phyloP scores from a whole-genome alignment of 2,797 vertebrate genomes.

The Tokudaia tokunoshimensis region DNA sequence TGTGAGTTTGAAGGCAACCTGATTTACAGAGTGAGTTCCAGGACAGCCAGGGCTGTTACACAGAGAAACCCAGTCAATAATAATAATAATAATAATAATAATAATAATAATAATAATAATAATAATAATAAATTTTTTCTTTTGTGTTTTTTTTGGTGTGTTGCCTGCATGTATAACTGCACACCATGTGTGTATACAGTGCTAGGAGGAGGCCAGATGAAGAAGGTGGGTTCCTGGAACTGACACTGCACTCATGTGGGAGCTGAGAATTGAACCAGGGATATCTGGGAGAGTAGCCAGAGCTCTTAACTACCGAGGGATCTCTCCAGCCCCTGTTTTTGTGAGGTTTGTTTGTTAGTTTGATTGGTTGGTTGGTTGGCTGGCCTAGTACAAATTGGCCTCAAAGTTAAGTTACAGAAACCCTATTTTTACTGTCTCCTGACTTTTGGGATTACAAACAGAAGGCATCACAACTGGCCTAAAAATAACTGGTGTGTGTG shows the following conservation, averaged over 20 bases:
- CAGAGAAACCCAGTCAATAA: background rate
- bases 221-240: background rate
- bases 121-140: background rate
- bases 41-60: background rate
- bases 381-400: background rate
- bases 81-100: background rate
- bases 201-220: background rate
- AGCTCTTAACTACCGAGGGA: background rate
- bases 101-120: background rate
- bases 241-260: background rate
- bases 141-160: background rate
- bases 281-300: background rate
- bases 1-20: background rate
- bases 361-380: background rate
- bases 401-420: background rate
- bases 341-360: background rate
- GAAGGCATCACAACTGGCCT: background rate
- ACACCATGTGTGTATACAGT: background rate
- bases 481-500: background rate
- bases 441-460: background rate
- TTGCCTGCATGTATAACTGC: background rate
- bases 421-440: background rate
- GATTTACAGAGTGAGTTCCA: background rate
- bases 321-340: background rate
- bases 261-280: background rate